phyloP scores from a whole-genome alignment of 1,140 invertebrate species.

The Glossosoma conforme region DNA sequence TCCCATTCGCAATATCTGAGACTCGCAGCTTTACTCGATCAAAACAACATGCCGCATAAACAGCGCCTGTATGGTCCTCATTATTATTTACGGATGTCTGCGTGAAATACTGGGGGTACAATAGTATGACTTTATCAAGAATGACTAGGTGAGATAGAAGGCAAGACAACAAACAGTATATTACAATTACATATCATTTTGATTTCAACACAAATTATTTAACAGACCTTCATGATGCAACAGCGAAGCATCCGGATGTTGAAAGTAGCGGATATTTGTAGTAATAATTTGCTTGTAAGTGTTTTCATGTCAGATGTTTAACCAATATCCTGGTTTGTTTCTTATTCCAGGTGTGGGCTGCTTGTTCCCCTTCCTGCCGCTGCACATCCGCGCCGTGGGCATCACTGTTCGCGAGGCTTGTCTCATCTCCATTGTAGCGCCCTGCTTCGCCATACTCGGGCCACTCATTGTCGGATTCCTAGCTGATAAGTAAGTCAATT shows the following conservation, averaged over 20 bases:
- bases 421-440: slow-evolving; percentile 67
- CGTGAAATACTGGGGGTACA: no score
- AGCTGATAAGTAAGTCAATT: slow-evolving; percentile 55
- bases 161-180: no score
- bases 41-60: no score
- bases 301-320: background rate
- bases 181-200: no score
- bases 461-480: slow-evolving; percentile 61
- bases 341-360: slow-evolving; percentile 67
- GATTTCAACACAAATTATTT: slow-evolving; percentile 6
- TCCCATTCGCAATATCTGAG: no score
- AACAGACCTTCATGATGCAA: slow-evolving; percentile 4
- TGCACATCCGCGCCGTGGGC: slow-evolving; percentile 67
- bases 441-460: slow-evolving; percentile 65
- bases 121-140: no score
- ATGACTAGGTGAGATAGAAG: no score
- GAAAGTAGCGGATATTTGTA: background rate
- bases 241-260: background rate
- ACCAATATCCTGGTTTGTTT: background rate
- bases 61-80: no score
- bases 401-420: slow-evolving; percentile 63
- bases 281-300: background rate
- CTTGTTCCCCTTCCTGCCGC: slow-evolving; percentile 67
- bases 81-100: no score
- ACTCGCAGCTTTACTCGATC: no score